Percentiles rank a stretch among this genome's conserved stretches.
These are phyloP conservation scores for Drosophila monieri DNA, from an alignment of 2,888 invertebrate species.

Conservation along the genomic window DNA sequence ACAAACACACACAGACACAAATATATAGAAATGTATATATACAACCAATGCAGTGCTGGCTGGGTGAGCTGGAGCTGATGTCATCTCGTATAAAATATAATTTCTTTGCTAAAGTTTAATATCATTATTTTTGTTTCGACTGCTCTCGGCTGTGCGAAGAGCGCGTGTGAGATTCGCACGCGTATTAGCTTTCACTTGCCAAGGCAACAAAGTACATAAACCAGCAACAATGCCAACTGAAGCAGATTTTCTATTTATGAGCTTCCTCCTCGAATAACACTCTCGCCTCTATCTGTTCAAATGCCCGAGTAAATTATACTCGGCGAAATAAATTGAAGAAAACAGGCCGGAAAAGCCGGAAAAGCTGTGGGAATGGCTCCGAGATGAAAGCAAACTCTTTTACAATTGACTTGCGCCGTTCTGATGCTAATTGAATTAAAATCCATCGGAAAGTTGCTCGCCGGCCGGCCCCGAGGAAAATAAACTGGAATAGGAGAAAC, in stretches of 20 bases:
- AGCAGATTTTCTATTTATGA: constrained; percentile 74
- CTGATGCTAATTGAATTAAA: constrained; percentile 43
- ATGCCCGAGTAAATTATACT: constrained; percentile 63
- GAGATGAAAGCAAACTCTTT: constrained; percentile 40
- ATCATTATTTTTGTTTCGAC: constrained; percentile 38
- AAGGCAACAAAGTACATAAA: constrained; percentile 67
- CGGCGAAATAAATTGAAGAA: constrained; percentile 59
- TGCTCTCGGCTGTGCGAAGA: constrained; percentile 39
- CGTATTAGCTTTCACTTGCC: constrained; percentile 72
- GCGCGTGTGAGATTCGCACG: constrained; percentile 66
- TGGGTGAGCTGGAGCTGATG: constrained; percentile 58
- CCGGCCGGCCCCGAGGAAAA: constrained; percentile 14
- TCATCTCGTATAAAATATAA: constrained; percentile 73
- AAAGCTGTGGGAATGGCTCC: constrained; percentile 6
- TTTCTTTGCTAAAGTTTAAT: constrained; percentile 63
- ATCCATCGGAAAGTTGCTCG: constrained; percentile 37
- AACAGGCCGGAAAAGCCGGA: constrained; percentile 33
- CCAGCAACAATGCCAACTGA: constrained; percentile 60
- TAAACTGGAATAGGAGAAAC: constrained; percentile 8
- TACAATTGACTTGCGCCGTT: constrained; percentile 33
- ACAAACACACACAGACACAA: constrained; percentile 1
- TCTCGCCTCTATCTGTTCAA: constrained; percentile 24
- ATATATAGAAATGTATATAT: too few species aligned
- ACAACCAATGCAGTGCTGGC: constrained; percentile 54
- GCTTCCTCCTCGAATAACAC: constrained; percentile 30